phyloP scores from a whole-genome alignment of 2,888 invertebrate species.

The Leucoma salicis region DNA sequence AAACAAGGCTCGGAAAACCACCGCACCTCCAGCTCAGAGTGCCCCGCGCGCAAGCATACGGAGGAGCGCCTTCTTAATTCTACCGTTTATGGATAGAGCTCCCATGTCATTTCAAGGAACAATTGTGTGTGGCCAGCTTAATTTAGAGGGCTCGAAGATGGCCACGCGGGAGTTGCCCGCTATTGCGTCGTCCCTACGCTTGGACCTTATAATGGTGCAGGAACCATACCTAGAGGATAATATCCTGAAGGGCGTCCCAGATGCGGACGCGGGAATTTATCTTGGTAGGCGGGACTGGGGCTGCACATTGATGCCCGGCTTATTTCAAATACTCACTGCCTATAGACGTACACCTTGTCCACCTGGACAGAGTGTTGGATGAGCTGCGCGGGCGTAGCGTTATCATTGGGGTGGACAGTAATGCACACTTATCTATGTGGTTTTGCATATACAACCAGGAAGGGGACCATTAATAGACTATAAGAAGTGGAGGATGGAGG shows the following conservation, averaged over 20 bases:
- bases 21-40: too few species aligned
- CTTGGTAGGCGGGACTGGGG: background rate
- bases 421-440: slow-evolving; percentile 37
- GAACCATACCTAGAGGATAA: slow-evolving; percentile 20
- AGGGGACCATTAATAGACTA: slow-evolving; percentile 7
- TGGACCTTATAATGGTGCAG: slow-evolving; percentile 30
- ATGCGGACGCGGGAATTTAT: background rate
- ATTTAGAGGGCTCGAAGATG: background rate
- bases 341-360: background rate
- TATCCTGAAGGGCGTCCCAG: background rate
- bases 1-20: too few species aligned
- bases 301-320: background rate
- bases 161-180: slow-evolving; percentile 24
- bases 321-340: background rate
- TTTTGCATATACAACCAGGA: slow-evolving; percentile 16
- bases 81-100: slow-evolving; percentile 12
- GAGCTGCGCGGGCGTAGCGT: slow-evolving; percentile 2
- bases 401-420: slow-evolving; percentile 24
- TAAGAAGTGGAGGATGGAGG: background rate
- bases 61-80: slow-evolving; percentile 7
- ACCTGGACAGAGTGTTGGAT: slow-evolving; percentile 17
- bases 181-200: slow-evolving; percentile 5
- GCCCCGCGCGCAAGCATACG: slow-evolving; percentile 17
- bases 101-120: background rate
- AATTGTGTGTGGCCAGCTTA: background rate